These are phyloP conservation scores for Atopsyche davidsoni DNA, from an alignment of 1,140 invertebrate species.

Conservation along the genomic window DNA sequence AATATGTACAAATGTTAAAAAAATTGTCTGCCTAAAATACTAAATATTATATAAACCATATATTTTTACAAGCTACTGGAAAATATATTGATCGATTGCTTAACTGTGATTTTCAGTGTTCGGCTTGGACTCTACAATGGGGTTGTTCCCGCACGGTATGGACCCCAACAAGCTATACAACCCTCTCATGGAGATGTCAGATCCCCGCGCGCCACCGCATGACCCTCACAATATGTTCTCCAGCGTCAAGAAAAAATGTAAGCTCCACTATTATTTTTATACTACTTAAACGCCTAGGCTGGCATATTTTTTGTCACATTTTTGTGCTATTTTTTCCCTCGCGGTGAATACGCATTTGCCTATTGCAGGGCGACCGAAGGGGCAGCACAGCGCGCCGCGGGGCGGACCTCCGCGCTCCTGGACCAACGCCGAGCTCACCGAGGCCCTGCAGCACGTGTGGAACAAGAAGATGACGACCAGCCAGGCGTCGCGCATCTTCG, in stretches of 20 bases:
- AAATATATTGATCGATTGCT: too few relatives aligned
- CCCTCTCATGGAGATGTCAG: constrained; percentile 63
- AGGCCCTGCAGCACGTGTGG: constrained; percentile 85
- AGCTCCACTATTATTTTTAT: too few relatives aligned
- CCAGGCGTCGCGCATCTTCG: constrained; percentile 81
- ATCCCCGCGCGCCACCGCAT: constrained; percentile 53
- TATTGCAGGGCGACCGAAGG: constrained; percentile 63
- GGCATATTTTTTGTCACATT: neutral
- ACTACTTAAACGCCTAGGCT: neutral
- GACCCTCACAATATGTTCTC: constrained; percentile 53
- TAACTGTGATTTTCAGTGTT: constrained; percentile 71
- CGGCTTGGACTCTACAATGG: constrained; percentile 62
- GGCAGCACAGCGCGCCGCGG: constrained; percentile 80
- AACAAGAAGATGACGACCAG: constrained; percentile 93
- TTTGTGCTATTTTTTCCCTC: neutral
- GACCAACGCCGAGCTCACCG: constrained; percentile 84
- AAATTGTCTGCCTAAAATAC: too few relatives aligned
- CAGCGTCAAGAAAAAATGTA: constrained; percentile 65
- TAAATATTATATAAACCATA: too few relatives aligned
- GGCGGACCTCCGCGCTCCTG: constrained; percentile 83
- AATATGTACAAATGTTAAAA: too few relatives aligned
- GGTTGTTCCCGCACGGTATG: constrained; percentile 64
- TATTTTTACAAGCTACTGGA: too few relatives aligned
- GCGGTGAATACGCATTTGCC: constrained; percentile 3
- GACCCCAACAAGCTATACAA: constrained; percentile 63